phyloP scores from a whole-genome alignment of 2,113 vertebrate genomes.

The Tretioscincus oriximinensis region DNA sequence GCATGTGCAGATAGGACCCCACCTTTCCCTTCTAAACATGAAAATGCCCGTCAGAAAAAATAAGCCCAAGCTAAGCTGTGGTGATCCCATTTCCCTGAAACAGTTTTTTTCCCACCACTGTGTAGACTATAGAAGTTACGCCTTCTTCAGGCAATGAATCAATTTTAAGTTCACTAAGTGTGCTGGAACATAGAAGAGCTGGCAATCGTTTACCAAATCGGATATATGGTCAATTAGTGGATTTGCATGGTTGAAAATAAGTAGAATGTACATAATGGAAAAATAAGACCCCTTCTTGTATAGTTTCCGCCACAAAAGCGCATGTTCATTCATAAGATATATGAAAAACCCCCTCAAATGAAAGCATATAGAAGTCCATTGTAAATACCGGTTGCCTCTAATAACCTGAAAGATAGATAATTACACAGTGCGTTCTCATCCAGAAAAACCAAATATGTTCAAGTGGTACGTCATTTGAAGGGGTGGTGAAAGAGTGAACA shows the following conservation, averaged over 20 bases:
- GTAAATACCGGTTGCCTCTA: constrained; percentile 24
- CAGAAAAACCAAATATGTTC: constrained; percentile 5
- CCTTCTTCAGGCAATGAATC: background rate
- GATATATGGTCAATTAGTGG: background rate
- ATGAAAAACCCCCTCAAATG: constrained; percentile 17
- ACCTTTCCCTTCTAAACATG: too few species aligned
- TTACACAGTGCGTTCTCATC: background rate
- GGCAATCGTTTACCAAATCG: background rate
- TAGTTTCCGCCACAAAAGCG: constrained; percentile 1
- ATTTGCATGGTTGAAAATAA: background rate
- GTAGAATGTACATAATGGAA: too few species aligned
- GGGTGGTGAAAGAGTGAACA: background rate
- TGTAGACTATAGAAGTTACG: background rate
- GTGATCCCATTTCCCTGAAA: background rate
- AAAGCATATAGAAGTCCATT: constrained; percentile 34
- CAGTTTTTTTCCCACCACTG: background rate
- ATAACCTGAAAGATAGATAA: constrained; percentile 42
- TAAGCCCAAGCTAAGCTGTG: background rate
- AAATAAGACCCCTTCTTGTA: background rate
- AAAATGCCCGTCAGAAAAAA: too few species aligned
- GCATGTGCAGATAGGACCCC: too few species aligned
- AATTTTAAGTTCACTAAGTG: background rate
- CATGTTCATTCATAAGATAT: background rate
- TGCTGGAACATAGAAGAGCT: too few species aligned
- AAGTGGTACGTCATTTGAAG: constrained; percentile 22